phyloP scores from a whole-genome alignment of 2,113 vertebrate species.

The Mormoops blainvillei region DNA sequence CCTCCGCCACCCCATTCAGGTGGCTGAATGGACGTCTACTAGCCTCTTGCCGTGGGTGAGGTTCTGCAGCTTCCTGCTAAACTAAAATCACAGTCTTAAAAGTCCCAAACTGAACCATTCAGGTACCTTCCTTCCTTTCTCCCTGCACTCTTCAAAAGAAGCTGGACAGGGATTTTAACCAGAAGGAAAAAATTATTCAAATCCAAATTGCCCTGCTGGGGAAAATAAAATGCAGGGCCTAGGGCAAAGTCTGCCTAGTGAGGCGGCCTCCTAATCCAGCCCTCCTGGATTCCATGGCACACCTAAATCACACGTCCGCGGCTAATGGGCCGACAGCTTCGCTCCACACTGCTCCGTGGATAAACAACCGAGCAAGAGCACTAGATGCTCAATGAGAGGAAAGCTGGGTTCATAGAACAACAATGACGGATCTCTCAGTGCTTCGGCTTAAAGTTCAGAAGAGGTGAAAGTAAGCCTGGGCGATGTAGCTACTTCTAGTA shows the following conservation, averaged over 20 bases:
- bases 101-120: background rate
- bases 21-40: background rate
- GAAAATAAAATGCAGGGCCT: background rate
- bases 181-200: constrained; percentile 22
- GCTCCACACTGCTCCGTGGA: background rate
- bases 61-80: background rate
- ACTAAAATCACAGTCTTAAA: background rate
- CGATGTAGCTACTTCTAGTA: constrained; percentile 1
- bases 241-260: background rate
- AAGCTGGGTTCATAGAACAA: background rate
- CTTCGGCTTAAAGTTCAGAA: constrained; percentile 34
- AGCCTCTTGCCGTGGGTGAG: background rate
- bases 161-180: background rate
- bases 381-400: background rate
- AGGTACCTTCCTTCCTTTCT: background rate
- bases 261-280: background rate
- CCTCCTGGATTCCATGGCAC: background rate
- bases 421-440: constrained; percentile 7
- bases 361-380: constrained; percentile 10
- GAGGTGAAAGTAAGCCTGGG: constrained; percentile 12
- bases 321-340: constrained; percentile 16
- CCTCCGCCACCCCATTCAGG: background rate
- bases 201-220: background rate
- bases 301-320: background rate
- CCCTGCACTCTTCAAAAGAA: background rate